Conservation (phyloP, 2,888 invertebrate species). For the Muscina levida region DNA sequence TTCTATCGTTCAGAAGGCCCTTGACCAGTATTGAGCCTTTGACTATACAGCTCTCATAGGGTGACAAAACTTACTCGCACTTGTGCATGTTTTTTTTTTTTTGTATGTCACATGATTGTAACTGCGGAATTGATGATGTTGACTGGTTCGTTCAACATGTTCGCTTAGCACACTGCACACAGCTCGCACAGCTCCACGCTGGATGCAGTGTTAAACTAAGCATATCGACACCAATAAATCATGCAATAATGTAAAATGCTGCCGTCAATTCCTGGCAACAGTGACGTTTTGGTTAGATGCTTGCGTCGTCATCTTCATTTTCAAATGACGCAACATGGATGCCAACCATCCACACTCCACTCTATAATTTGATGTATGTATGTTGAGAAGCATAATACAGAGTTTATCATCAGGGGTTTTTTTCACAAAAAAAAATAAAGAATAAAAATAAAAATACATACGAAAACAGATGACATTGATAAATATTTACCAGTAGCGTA, state of each 20-base stretch:
- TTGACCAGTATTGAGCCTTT: too few relatives aligned
- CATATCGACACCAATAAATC: conserved; percentile 79
- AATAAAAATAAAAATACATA: conserved; percentile 9
- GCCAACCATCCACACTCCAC: conserved; percentile 30
- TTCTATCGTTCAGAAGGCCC: too few relatives aligned
- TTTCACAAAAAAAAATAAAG: neutral
- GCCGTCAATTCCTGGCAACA: conserved; percentile 55
- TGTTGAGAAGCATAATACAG: conserved; percentile 17
- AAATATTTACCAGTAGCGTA: neutral
- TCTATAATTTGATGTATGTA: conserved; percentile 3
- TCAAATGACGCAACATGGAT: conserved; percentile 58
- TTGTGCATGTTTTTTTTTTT: too few relatives aligned
- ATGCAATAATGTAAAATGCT: conserved; percentile 78
- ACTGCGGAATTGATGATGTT: conserved; percentile 52
- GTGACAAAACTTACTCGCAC: conserved; percentile 1
- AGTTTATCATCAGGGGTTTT: conserved; percentile 7
- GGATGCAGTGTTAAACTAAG: conserved; percentile 73
- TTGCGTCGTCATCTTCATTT: conserved; percentile 70
- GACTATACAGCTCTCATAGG: neutral
- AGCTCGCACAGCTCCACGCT: conserved; percentile 42
- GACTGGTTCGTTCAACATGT: conserved; percentile 36
- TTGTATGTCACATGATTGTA: conserved; percentile 42
- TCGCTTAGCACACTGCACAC: neutral
- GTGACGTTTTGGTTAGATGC: conserved; percentile 39
- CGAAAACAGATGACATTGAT: too few relatives aligned